These are phyloP conservation scores for Melanogrammus aeglefinus DNA, from an alignment of 2,797 vertebrate species.

Conservation along the genomic window DNA sequence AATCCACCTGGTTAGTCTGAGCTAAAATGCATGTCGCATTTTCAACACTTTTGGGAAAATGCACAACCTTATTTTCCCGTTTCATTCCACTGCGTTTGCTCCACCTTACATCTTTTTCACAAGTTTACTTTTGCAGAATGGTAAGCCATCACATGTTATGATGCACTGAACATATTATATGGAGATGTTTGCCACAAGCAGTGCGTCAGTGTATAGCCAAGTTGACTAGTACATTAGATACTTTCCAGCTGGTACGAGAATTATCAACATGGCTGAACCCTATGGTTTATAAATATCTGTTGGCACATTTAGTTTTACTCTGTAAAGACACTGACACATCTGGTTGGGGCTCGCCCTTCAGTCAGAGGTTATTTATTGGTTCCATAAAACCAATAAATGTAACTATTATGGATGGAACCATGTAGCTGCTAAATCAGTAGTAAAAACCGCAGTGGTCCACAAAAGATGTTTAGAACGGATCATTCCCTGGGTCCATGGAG, in stretches of 20 bases:
- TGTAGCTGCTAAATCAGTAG: constrained; percentile 3
- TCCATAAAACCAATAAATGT: background rate
- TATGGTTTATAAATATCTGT: background rate
- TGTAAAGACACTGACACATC: background rate
- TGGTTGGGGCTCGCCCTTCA: background rate
- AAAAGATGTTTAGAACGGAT: constrained; percentile 9
- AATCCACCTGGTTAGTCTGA: background rate
- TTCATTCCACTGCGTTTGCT: background rate
- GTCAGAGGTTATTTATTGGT: background rate
- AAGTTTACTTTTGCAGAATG: background rate
- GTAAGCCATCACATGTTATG: background rate
- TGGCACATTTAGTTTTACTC: background rate
- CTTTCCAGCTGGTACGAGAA: background rate
- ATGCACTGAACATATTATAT: background rate
- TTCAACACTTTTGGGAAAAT: background rate
- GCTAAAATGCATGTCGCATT: background rate
- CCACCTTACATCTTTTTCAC: background rate
- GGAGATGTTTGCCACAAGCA: background rate
- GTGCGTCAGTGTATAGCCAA: background rate
- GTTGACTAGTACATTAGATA: constrained; percentile 5
- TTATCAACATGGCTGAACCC: background rate
- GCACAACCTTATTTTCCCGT: background rate
- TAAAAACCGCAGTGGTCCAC: background rate
- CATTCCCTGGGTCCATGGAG: background rate
- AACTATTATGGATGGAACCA: background rate